A percentile compares a stretch with the other conserved stretches of the same genome.
Conservation (phyloP, 2,797 vertebrate genomes). For the Sebastes oblongus region DNA sequence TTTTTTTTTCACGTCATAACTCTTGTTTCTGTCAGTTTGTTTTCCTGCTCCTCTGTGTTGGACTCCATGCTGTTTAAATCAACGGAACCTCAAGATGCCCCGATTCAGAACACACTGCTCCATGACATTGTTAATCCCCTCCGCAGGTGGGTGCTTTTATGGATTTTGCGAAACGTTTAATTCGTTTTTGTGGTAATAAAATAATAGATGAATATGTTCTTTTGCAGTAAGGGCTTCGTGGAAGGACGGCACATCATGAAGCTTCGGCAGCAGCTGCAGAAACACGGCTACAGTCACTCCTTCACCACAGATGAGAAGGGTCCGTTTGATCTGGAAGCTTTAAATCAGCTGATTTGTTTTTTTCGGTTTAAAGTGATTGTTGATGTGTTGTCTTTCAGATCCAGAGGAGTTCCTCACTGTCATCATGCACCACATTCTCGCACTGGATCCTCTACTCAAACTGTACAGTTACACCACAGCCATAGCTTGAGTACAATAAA, state of each 20-base stretch:
- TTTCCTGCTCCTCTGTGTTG: conserved; percentile 89
- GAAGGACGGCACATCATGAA: conserved; percentile 85
- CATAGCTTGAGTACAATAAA: neutral
- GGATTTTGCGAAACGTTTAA: neutral
- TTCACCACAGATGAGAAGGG: conserved; percentile 93
- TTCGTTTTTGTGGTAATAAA: too few species aligned
- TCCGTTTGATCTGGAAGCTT: conserved; percentile 37
- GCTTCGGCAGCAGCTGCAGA: conserved; percentile 86
- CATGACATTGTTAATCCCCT: conserved; percentile 90
- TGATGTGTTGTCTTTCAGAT: conserved; percentile 76
- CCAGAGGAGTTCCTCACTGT: conserved; percentile 92
- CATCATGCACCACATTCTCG: conserved; percentile 89
- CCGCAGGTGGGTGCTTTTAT: conserved; percentile 77
- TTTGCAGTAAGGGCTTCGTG: conserved; percentile 86
- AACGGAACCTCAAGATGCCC: conserved; percentile 69
- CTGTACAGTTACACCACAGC: conserved; percentile 69
- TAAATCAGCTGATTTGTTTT: neutral
- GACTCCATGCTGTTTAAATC: conserved; percentile 90
- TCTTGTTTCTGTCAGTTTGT: conserved; percentile 79
- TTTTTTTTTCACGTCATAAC: neutral
- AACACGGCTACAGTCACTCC: conserved; percentile 84
- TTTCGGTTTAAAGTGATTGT: neutral
- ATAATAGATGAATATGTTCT: neutral
- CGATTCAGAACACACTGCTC: conserved; percentile 86
- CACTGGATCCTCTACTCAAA: conserved; percentile 88